Conservation (phyloP, 1,140 invertebrate genomes). For the Rhyacophila brunnea region DNA sequence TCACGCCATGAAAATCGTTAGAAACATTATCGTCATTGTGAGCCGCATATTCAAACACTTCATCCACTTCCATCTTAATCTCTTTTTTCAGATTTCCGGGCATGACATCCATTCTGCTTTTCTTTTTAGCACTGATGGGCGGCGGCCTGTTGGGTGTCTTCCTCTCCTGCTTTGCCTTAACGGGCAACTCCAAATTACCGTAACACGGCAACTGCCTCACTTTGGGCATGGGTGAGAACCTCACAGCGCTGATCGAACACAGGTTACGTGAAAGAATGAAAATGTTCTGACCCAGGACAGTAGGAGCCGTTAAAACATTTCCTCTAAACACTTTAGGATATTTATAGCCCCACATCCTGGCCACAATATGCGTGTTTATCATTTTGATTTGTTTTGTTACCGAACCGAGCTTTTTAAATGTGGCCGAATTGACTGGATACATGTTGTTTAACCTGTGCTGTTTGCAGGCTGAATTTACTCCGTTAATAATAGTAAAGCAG, state of each 20-base stretch:
- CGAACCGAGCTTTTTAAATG: conserved; percentile 44
- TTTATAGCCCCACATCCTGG: conserved; percentile 46
- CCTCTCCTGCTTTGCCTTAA: conserved; percentile 49
- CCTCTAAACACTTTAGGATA: conserved; percentile 49
- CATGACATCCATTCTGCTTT: too few relatives aligned
- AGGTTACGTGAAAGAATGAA: conserved; percentile 41
- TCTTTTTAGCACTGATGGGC: background rate
- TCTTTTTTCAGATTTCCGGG: too few relatives aligned
- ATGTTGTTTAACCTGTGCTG: conserved; percentile 27
- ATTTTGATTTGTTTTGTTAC: conserved; percentile 47
- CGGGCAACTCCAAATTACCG: conserved; percentile 49
- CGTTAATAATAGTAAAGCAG: too few relatives aligned
- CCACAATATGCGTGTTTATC: conserved; percentile 48
- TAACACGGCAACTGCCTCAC: conserved; percentile 50
- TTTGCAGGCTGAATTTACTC: background rate
- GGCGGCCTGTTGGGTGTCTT: conserved; percentile 15
- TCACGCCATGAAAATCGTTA: background rate
- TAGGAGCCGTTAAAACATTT: conserved; percentile 44
- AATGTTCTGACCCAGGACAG: conserved; percentile 39
- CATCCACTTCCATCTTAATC: conserved; percentile 12
- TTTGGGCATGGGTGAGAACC: conserved; percentile 45
- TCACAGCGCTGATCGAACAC: conserved; percentile 42
- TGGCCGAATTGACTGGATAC: conserved; percentile 16
- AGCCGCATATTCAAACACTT: background rate
- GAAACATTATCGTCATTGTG: too few relatives aligned